These are phyloP conservation scores for Drosophila rellima DNA, from an alignment of 2,888 invertebrate species.

Conservation along the genomic window DNA sequence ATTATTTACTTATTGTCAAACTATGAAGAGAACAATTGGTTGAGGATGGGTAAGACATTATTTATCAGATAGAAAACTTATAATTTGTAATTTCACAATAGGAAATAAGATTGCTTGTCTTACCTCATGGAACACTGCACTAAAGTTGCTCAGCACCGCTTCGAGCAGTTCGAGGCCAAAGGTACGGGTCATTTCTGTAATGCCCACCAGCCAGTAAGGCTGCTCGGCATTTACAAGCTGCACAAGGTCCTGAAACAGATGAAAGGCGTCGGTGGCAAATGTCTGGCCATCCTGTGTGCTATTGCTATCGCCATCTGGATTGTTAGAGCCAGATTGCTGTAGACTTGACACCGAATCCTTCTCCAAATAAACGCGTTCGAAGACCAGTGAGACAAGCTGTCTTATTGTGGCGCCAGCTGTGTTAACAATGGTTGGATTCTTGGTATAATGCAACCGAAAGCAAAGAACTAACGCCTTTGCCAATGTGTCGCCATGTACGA, in stretches of 20 bases:
- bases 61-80: too few relatives aligned
- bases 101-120: neutral
- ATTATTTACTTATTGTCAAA: neutral
- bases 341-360: conserved; percentile 74
- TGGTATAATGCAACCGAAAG: conserved; percentile 97
- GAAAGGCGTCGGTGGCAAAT: conserved; percentile 97
- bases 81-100: neutral
- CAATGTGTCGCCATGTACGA: conserved; percentile 97
- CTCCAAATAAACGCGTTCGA: conserved; percentile 90
- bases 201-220: conserved; percentile 97
- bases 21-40: too few relatives aligned
- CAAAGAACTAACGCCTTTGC: conserved; percentile 97
- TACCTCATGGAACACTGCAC: conserved; percentile 94
- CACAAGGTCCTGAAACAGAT: conserved; percentile 98
- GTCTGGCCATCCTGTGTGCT: conserved; percentile 90
- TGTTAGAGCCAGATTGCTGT: conserved; percentile 52
- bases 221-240: conserved; percentile 98
- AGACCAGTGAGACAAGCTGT: conserved; percentile 96
- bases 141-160: conserved; percentile 95
- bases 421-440: conserved; percentile 97
- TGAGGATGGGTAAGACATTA: too few relatives aligned
- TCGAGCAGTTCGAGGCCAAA: conserved; percentile 98
- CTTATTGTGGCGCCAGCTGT: conserved; percentile 99
- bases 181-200: conserved; percentile 98
- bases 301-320: conserved; percentile 52